These are phyloP conservation scores for Discoglossus pictus DNA, from an alignment of 2,797 vertebrate species.

Conservation along the genomic window DNA sequence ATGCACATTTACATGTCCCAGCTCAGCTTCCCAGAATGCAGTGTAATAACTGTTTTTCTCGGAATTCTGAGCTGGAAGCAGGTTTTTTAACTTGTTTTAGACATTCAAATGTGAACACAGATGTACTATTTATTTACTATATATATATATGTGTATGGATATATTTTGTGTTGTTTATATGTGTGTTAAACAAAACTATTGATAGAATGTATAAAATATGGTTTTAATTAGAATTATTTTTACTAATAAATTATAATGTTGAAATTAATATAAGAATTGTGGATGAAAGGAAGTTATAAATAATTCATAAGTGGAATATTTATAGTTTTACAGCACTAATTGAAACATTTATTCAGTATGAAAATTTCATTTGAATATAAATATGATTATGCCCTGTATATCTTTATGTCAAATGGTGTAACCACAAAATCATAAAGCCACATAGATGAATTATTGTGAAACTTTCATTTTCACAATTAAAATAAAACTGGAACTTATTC, in stretches of 20 bases:
- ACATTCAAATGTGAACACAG: too few relatives aligned
- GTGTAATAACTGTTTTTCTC: too few relatives aligned
- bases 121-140: too few relatives aligned
- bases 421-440: conserved; percentile 36
- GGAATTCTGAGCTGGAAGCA: too few relatives aligned
- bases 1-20: too few relatives aligned
- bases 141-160: too few relatives aligned
- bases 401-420: conserved; percentile 43
- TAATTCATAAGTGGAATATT: conserved; percentile 47
- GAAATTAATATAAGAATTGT: conserved; percentile 43
- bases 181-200: too few relatives aligned
- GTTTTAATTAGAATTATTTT: conserved; percentile 44
- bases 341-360: conserved; percentile 52
- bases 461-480: conserved; percentile 27
- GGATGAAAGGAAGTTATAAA: conserved; percentile 38
- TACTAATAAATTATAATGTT: conserved; percentile 42
- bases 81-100: too few relatives aligned
- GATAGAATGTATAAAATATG: conserved; percentile 41
- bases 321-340: conserved; percentile 49
- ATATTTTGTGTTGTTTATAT: too few relatives aligned
- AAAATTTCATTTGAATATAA: conserved; percentile 51
- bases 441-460: conserved; percentile 24
- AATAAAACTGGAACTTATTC: conserved; percentile 7
- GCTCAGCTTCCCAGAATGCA: too few relatives aligned
- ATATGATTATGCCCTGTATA: conserved; percentile 45